Evolutionary conservation across 2,888 invertebrate species (phyloP), one percentile per base, ranked within the genome.

Genomic region (Temnothorax unifasciatus): DNA sequence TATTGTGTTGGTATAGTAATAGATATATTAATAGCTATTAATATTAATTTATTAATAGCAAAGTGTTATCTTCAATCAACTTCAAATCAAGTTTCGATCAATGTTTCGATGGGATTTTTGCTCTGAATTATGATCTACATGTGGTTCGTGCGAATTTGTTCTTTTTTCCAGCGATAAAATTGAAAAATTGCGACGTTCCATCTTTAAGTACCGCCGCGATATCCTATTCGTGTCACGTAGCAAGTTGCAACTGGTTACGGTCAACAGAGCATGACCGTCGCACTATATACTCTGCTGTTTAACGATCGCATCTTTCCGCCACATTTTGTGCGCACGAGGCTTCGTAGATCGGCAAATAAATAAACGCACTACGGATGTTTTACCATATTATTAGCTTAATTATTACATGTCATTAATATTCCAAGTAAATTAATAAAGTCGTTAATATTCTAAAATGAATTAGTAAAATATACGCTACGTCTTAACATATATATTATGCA

Each of bases 191-290:
- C 21, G 44, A 47, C 57, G 29, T 34, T 52, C 57, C 9, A 71
- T 71, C 68, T 47, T 59, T 47, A 57, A 34, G 15, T 44, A 71
- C 47, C 44, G 13, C 18, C 69, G 9, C 15, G 57, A 44, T 66
- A 54, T 57, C 21, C 34, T 59, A 59, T 71, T 79, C 59, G 18
- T 57, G 59, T 69, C 79, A 79, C 71, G 71, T 71, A 59, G 59
- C 59, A 59, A 73, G 59, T 41, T 52, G 71, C 71, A 79, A 59
- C 71, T 71, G 59, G 57, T 79, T 81, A 38, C 47, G 59, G 21
- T 59, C 79, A 61, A 47, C 79, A n/a, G 59, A 81, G 79, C 79
- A 25, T 73, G 59, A 73, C 79, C 50, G 59, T 81, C 71, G 47
- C 47, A 47, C 47, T 61, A 50, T 73, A 81, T 81, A n/a, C n/a